A percentile compares a stretch with the other conserved stretches of the same genome.
These are phyloP conservation scores for Odontophorus gujanensis DNA, from an alignment of 2,113 vertebrate genomes.

Conservation along the genomic window DNA sequence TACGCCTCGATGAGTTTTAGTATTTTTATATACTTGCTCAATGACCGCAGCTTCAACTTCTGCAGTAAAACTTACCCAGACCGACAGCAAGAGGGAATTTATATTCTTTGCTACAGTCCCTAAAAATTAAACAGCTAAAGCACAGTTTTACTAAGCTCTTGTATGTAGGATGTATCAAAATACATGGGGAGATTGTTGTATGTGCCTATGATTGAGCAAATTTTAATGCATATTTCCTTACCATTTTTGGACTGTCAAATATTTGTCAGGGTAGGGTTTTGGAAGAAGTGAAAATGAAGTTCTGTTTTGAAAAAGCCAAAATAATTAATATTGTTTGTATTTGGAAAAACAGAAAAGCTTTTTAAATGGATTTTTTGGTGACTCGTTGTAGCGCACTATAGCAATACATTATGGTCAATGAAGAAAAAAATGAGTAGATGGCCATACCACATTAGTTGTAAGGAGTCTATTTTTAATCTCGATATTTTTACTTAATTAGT, in stretches of 20 bases:
- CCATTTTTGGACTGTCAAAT: neutral
- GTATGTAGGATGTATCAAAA: neutral
- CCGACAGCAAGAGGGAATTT: neutral
- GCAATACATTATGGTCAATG: constrained; percentile 56
- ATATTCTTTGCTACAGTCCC: neutral
- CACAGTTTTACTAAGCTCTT: neutral
- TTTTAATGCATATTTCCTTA: neutral
- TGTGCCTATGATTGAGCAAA: neutral
- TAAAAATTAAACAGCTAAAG: neutral
- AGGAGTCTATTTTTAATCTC: constrained; percentile 67
- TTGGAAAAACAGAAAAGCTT: constrained; percentile 39
- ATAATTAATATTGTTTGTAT: constrained; percentile 55
- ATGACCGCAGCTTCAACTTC: neutral
- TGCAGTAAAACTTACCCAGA: neutral
- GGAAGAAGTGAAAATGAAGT: neutral
- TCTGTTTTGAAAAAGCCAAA: constrained; percentile 15
- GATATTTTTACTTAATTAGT: constrained; percentile 78
- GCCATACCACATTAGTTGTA: constrained; percentile 75
- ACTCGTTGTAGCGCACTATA: constrained; percentile 69
- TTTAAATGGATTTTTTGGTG: constrained; percentile 65
- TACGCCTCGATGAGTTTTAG: neutral
- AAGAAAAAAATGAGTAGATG: constrained; percentile 71
- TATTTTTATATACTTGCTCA: neutral
- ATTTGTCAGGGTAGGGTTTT: neutral
- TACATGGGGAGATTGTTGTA: neutral